Percentiles rank a stretch among this genome's conserved stretches.
Evolutionary conservation across 2,113 vertebrate genomes (phyloP).

Genomic region (Atlantisia rogersi): DNA sequence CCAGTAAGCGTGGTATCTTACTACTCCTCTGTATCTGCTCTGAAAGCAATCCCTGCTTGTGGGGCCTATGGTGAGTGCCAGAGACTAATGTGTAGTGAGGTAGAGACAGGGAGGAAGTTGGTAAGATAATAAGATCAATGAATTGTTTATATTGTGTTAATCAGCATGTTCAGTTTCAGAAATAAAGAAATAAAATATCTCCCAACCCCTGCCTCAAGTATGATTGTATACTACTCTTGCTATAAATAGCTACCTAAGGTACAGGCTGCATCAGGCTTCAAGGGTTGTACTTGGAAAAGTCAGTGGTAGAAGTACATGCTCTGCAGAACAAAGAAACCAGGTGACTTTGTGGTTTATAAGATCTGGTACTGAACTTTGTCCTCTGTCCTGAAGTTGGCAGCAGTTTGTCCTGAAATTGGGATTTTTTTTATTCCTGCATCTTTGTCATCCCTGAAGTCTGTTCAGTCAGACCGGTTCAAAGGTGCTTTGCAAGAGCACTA

Average conservation of each 20-base stretch:
- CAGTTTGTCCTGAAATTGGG: neutral
- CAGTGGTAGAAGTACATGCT: neutral
- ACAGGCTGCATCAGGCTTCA: neutral
- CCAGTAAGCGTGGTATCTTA: rapidly evolving
- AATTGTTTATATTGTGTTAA: neutral
- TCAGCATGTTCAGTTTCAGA: neutral
- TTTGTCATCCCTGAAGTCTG: neutral
- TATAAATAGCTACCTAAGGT: neutral
- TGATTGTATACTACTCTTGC: neutral
- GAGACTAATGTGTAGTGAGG: neutral
- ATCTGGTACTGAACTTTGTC: neutral
- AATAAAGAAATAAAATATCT: neutral
- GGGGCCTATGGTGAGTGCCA: neutral
- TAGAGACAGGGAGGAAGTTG: neutral
- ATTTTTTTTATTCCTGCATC: neutral
- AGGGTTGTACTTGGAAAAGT: neutral
- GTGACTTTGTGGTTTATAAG: neutral
- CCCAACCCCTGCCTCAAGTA: neutral
- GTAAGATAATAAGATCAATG: neutral
- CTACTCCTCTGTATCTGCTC: neutral
- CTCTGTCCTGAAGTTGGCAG: neutral
- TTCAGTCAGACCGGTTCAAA: neutral
- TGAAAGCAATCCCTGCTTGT: neutral
- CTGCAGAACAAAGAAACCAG: neutral
- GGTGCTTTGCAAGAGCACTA: neutral